Percentiles rank a stretch among this genome's conserved stretches.
Conservation (phyloP, 2,797 vertebrate species). For the Jordanella pulchra region DNA sequence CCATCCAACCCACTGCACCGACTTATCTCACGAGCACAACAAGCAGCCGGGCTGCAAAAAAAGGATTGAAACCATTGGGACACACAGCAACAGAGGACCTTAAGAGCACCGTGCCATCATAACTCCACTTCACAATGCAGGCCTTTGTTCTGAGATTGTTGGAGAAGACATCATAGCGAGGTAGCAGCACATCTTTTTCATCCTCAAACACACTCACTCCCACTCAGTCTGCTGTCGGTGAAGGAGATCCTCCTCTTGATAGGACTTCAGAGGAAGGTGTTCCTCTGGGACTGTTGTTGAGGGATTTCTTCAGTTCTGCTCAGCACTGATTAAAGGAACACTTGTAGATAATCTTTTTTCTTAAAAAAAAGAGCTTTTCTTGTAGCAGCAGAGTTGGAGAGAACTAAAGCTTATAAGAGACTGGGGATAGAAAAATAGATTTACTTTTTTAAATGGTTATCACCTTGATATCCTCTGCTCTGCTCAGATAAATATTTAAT, state of each 20-base stretch:
- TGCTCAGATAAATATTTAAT: slow-evolving; percentile 83
- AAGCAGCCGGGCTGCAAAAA: slow-evolving; percentile 60
- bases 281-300: slow-evolving; percentile 76
- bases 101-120: slow-evolving; percentile 57
- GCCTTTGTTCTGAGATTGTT: slow-evolving; percentile 71
- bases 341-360: slow-evolving; percentile 77
- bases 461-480: slow-evolving; percentile 73
- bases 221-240: slow-evolving; percentile 63
- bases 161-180: slow-evolving; percentile 68
- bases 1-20: slow-evolving; percentile 66
- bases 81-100: slow-evolving; percentile 52
- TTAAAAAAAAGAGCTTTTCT: slow-evolving; percentile 62
- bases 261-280: slow-evolving; percentile 76
- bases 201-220: slow-evolving; percentile 67
- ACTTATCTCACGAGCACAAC: slow-evolving; percentile 72
- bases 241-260: slow-evolving; percentile 80
- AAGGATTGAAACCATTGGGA: slow-evolving; percentile 61
- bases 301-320: slow-evolving; percentile 72
- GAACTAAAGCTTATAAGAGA: slow-evolving; percentile 15
- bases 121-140: slow-evolving; percentile 73
- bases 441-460: slow-evolving; percentile 78
- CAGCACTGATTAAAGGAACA: slow-evolving; percentile 80
- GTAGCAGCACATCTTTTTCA: slow-evolving; percentile 68
- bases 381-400: slow-evolving; percentile 50
- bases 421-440: slow-evolving; percentile 49